A percentile compares a stretch with the other conserved stretches of the same genome.
These are phyloP conservation scores for Mimachlamys varia DNA, from an alignment of 2,888 invertebrate genomes.

Conservation along the genomic window DNA sequence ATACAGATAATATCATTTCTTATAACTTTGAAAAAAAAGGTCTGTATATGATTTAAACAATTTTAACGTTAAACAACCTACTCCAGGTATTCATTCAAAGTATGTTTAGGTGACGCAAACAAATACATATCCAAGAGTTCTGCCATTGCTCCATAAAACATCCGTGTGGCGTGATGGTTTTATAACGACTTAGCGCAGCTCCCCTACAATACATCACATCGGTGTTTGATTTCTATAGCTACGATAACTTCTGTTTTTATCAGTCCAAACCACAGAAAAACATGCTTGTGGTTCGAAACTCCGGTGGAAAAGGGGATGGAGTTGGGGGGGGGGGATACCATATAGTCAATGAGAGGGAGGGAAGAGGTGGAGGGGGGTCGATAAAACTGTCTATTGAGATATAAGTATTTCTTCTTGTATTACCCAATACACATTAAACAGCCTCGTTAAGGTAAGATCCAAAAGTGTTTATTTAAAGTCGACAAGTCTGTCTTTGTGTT, in stretches of 20 bases:
- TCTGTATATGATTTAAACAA: too few relatives aligned
- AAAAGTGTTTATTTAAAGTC: neutral
- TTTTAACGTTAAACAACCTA: too few relatives aligned
- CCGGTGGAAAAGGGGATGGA: neutral
- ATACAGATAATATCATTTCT: too few relatives aligned
- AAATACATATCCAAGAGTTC: neutral
- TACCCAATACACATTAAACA: too few relatives aligned
- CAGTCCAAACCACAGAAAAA: neutral
- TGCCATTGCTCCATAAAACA: neutral
- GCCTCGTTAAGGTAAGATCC: too few relatives aligned
- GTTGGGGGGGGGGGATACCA: neutral
- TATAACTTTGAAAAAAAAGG: too few relatives aligned
- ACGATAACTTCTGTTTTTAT: neutral
- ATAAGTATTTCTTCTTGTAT: too few relatives aligned
- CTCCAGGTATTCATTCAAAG: too few relatives aligned
- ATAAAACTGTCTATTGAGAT: neutral
- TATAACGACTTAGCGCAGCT: neutral
- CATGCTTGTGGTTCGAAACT: neutral
- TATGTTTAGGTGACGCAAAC: neutral
- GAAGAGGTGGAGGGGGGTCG: too few relatives aligned
- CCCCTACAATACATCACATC: neutral
- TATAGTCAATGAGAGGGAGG: too few relatives aligned
- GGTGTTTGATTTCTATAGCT: neutral
- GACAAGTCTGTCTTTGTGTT: neutral
- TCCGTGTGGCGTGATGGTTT: neutral